phyloP scores from a whole-genome alignment of 1,140 invertebrate species.

The Bradynema listronoti region DNA sequence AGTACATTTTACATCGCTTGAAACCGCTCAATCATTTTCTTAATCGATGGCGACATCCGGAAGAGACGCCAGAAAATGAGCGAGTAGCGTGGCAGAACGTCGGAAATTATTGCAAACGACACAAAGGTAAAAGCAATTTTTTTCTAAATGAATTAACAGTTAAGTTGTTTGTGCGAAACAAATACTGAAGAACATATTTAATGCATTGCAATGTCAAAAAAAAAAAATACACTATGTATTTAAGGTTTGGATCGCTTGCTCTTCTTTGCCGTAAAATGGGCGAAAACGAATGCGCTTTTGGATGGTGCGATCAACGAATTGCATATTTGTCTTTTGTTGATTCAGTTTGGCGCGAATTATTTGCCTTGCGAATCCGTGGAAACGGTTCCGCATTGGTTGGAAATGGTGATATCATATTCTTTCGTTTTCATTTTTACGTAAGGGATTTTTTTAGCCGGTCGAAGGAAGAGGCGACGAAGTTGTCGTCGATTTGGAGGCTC shows the following conservation, averaged over 20 bases:
- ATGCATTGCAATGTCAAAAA: not conserved
- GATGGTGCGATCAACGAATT: slow-evolving; percentile 22
- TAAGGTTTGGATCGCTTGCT: slow-evolving; percentile 29
- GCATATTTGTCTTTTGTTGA: slow-evolving; percentile 29
- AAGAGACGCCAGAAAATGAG: slow-evolving; percentile 6
- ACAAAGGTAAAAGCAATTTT: slow-evolving; percentile 14
- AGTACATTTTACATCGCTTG: slow-evolving; percentile 26
- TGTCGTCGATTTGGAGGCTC: slow-evolving; percentile 26
- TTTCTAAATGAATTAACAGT: not conserved
- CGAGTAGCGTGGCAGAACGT: not conserved
- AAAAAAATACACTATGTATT: not conserved
- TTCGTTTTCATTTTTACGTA: not conserved
- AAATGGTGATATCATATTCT: slow-evolving; percentile 6
- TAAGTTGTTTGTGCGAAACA: not conserved
- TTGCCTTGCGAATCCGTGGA: slow-evolving; percentile 28
- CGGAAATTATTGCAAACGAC: slow-evolving; percentile 14
- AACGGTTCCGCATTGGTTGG: slow-evolving; percentile 23
- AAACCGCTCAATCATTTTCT: slow-evolving; percentile 14
- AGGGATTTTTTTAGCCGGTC: not conserved
- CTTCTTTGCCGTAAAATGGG: slow-evolving; percentile 35
- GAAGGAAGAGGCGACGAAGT: not conserved
- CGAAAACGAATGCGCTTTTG: slow-evolving; percentile 17
- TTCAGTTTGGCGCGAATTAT: slow-evolving; percentile 31
- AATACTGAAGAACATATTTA: not conserved
- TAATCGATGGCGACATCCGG: slow-evolving; percentile 4